These are phyloP conservation scores for Eremobia ochroleuca DNA, from an alignment of 2,888 invertebrate species.

Conservation along the genomic window DNA sequence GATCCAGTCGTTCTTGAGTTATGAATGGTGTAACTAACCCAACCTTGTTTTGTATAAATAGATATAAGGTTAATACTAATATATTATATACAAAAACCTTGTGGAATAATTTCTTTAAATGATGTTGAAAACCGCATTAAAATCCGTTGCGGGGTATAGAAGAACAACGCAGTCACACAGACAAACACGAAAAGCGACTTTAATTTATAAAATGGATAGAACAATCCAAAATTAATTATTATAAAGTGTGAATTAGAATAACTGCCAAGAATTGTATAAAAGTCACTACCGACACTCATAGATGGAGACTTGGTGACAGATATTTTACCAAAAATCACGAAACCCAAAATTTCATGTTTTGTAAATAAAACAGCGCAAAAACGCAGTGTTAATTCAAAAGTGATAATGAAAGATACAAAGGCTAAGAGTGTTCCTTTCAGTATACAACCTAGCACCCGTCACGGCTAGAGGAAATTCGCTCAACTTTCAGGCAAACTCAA, in stretches of 20 bases:
- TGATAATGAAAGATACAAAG: conserved; percentile 11
- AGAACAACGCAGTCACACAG: background rate
- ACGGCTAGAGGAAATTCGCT: conserved; percentile 38
- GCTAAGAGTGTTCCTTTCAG: conserved; percentile 5
- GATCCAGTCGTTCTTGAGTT: too few species aligned
- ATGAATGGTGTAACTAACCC: too few species aligned
- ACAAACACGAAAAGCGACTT: background rate
- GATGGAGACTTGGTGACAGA: background rate
- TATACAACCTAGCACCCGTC: conserved; percentile 20
- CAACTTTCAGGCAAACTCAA: conserved; percentile 43
- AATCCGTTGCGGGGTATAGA: background rate
- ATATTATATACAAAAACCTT: background rate
- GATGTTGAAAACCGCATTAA: background rate
- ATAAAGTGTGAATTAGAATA: background rate
- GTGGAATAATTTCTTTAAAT: background rate
- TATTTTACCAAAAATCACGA: background rate
- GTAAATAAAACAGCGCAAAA: background rate
- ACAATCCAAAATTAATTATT: background rate
- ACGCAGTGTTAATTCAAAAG: conserved; percentile 7
- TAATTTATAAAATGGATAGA: background rate
- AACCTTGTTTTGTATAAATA: too few species aligned
- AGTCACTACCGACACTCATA: background rate
- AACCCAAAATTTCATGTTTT: background rate
- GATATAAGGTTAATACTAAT: background rate
- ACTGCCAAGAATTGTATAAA: background rate